phyloP scores from a whole-genome alignment of 2,888 invertebrate genomes.

The Helleia helle region DNA sequence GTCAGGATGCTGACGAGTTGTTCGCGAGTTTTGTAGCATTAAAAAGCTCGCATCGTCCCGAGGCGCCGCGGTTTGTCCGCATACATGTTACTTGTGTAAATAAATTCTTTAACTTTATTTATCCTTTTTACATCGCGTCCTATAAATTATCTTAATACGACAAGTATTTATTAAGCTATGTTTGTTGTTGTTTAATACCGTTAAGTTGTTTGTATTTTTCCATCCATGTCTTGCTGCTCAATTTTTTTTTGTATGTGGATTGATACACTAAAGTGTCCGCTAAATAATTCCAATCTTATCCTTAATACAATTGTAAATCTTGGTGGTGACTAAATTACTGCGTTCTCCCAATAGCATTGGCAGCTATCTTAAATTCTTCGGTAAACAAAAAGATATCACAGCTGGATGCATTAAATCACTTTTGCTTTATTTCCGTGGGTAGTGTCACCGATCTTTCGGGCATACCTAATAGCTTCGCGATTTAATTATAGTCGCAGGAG shows the following conservation, averaged over 20 bases:
- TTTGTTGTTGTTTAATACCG: constrained; percentile 35
- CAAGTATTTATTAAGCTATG: constrained; percentile 53
- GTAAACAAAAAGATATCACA: constrained; percentile 36
- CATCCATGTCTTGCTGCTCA: neutral
- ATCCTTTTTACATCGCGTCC: constrained; percentile 35
- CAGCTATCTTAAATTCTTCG: constrained; percentile 27
- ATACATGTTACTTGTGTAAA: constrained; percentile 37
- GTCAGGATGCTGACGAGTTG: constrained; percentile 58
- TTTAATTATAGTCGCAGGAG: constrained; percentile 62
- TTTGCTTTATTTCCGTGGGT: constrained; percentile 43
- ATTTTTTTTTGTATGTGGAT: constrained; percentile 12
- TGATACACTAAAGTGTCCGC: constrained; percentile 19
- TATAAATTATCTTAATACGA: constrained; percentile 56
- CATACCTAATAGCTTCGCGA: constrained; percentile 52
- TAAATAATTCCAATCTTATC: constrained; percentile 22
- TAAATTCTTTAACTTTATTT: constrained; percentile 36
- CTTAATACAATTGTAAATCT: constrained; percentile 22
- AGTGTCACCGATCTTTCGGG: constrained; percentile 57
- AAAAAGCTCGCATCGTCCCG: constrained; percentile 39
- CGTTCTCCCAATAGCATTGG: constrained; percentile 22
- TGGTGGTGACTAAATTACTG: constrained; percentile 23
- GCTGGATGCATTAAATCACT: constrained; percentile 45
- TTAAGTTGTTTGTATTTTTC: constrained; percentile 14
- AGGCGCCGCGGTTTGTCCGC: constrained; percentile 41
- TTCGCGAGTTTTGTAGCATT: constrained; percentile 51